Percentiles rank a stretch among this genome's conserved stretches.
Conservation (phyloP, 2,888 invertebrate species). For the Caenorhabditis sp. region DNA sequence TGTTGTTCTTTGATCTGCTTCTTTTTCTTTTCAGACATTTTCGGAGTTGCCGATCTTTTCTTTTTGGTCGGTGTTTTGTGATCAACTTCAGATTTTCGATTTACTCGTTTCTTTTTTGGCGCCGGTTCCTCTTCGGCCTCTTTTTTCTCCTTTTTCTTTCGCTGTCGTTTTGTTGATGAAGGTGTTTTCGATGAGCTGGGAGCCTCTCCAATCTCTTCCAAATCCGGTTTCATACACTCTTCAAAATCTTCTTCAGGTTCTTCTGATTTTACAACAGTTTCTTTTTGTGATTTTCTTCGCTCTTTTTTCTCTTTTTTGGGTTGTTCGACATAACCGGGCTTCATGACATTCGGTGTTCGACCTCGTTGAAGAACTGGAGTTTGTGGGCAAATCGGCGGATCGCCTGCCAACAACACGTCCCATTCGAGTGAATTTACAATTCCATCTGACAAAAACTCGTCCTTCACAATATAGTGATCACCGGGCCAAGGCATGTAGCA, state of each 20-base stretch:
- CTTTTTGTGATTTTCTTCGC: conserved; percentile 16
- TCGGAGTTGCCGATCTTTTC: conserved; percentile 4
- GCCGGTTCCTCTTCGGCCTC: neutral
- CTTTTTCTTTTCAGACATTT: conserved; percentile 28
- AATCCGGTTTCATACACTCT: conserved; percentile 9
- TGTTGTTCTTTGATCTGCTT: conserved; percentile 55
- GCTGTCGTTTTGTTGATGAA: conserved; percentile 5
- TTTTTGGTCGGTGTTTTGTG: conserved; percentile 16
- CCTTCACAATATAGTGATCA: conserved; percentile 44
- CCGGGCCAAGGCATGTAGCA: conserved; percentile 30
- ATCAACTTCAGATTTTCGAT: neutral
- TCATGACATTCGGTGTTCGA: conserved; percentile 40
- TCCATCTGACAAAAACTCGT: conserved; percentile 23
- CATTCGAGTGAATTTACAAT: conserved; percentile 38
- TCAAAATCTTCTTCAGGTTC: conserved; percentile 1
- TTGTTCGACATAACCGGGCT: conserved; percentile 19
- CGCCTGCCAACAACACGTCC: conserved; percentile 47
- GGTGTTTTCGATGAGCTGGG: neutral
- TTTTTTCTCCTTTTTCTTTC: conserved; percentile 1
- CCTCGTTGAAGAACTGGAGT: conserved; percentile 51
- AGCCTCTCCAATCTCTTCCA: neutral
- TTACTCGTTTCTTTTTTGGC: conserved; percentile 10
- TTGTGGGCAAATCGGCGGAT: conserved; percentile 52
- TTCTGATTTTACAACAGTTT: conserved; percentile 16
- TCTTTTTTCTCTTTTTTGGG: conserved; percentile 18